phyloP scores from a whole-genome alignment of 2,797 vertebrate genomes.

The Enteromius fasciolatus region DNA sequence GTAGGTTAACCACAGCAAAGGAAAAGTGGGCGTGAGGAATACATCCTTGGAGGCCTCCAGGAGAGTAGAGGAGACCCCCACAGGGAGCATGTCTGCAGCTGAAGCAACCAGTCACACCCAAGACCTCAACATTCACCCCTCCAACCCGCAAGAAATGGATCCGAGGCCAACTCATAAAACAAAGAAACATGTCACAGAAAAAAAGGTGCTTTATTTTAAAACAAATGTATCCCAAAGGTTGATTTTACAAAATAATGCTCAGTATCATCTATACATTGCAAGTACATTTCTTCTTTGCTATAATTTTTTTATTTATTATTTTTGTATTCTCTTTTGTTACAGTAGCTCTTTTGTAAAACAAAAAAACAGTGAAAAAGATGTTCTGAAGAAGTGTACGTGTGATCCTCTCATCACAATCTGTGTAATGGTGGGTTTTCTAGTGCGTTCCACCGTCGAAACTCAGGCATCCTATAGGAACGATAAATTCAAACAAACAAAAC shows the following conservation, averaged over 20 bases:
- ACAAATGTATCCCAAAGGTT: conserved; percentile 70
- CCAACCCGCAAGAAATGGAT: conserved; percentile 17
- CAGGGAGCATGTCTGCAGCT: conserved; percentile 37
- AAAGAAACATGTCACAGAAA: conserved; percentile 68
- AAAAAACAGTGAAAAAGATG: conserved; percentile 61
- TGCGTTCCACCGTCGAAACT: conserved; percentile 48
- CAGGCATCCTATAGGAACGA: conserved; percentile 59
- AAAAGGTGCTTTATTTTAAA: conserved; percentile 84
- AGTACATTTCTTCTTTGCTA: conserved; percentile 48
- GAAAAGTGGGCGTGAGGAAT: conserved; percentile 33
- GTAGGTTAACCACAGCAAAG: conserved; percentile 52
- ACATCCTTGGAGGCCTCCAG: conserved; percentile 37
- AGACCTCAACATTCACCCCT: background rate
- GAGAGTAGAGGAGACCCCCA: conserved; percentile 18
- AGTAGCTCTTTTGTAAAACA: conserved; percentile 65
- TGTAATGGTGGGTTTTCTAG: conserved; percentile 49
- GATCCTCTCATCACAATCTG: conserved; percentile 44
- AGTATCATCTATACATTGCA: conserved; percentile 65
- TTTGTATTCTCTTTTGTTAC: conserved; percentile 50
- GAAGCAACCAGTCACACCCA: conserved; percentile 37
- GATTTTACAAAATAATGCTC: conserved; percentile 74
- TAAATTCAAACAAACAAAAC: conserved; percentile 32
- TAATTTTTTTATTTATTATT: conserved; percentile 16
- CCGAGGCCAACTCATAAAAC: conserved; percentile 25
- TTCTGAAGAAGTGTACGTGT: conserved; percentile 65